phyloP scores from a whole-genome alignment of 1,140 invertebrate genomes.

The Drosophila leontia region DNA sequence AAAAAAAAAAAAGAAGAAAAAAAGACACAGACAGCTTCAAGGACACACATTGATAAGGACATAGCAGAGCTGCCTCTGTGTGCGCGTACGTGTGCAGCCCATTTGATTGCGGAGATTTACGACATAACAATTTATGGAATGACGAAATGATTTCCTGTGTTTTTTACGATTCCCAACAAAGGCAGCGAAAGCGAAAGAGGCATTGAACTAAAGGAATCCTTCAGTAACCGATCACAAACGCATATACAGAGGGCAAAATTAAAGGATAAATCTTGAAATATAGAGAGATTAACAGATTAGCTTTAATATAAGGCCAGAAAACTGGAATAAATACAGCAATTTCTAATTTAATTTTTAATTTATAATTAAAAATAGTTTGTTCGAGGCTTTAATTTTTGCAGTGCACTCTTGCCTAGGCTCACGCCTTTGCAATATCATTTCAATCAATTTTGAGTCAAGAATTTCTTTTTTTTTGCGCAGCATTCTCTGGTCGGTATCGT shows the following conservation, averaged over 20 bases:
- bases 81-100: conserved; percentile 52
- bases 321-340: background rate
- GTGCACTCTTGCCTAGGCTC: conserved; percentile 18
- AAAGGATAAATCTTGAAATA: background rate
- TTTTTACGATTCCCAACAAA: conserved; percentile 56
- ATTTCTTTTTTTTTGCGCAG: conserved; percentile 28
- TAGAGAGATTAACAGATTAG: background rate
- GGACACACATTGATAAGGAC: conserved; percentile 48
- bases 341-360: background rate
- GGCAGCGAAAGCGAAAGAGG: background rate
- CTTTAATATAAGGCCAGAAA: background rate
- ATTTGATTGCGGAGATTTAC: conserved; percentile 82
- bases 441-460: conserved; percentile 81
- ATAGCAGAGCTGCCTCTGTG: conserved; percentile 29
- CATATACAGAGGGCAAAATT: conserved; percentile 14
- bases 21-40: conserved; percentile 48
- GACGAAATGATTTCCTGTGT: conserved; percentile 83
- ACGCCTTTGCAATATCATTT: conserved; percentile 81
- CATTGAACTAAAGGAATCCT: conserved; percentile 1
- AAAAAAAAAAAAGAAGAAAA: conserved; percentile 1
- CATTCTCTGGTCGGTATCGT: background rate
- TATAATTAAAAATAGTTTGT: background rate
- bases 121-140: conserved; percentile 84
- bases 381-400: background rate
- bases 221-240: conserved; percentile 40